These are phyloP conservation scores for Encarsia formosa DNA, from an alignment of 2,888 invertebrate genomes.

Conservation along the genomic window DNA sequence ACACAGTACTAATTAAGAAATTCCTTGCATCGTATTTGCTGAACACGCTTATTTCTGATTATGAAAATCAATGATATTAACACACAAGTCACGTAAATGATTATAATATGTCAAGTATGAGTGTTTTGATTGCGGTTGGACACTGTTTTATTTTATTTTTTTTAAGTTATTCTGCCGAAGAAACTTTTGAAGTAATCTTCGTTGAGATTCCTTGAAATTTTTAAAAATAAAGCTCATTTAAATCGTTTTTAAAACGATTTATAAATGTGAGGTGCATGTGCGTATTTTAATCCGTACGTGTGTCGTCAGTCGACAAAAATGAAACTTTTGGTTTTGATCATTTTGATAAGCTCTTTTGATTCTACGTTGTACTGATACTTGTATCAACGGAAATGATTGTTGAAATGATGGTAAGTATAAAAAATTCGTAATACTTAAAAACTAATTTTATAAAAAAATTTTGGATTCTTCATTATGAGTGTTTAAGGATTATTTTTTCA, in stretches of 20 bases:
- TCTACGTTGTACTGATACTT: conserved; percentile 3
- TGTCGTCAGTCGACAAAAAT: conserved; percentile 9
- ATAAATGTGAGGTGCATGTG: background rate
- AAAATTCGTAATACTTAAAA: background rate
- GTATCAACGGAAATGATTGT: too few species aligned
- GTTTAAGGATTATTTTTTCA: too few species aligned
- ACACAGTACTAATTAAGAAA: too few species aligned
- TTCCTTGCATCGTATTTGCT: too few species aligned
- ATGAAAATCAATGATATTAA: too few species aligned
- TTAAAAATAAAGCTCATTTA: conserved; percentile 14
- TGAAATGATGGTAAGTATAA: too few species aligned
- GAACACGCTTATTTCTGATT: too few species aligned
- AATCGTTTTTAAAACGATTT: conserved; percentile 16
- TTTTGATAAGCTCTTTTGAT: conserved; percentile 7
- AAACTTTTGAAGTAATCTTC: conserved; percentile 1
- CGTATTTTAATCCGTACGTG: conserved; percentile 6
- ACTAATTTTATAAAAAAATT: background rate
- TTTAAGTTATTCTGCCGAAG: background rate
- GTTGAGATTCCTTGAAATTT: background rate
- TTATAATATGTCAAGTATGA: too few species aligned
- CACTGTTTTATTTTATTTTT: background rate
- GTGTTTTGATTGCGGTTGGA: background rate
- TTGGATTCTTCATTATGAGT: background rate
- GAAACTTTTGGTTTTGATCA: too few species aligned
- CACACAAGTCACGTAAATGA: too few species aligned